Evolutionary conservation across 2,888 invertebrate species (phyloP), one percentile per base, ranked within the genome.

Genomic region (Zygogramma bicolorata): DNA sequence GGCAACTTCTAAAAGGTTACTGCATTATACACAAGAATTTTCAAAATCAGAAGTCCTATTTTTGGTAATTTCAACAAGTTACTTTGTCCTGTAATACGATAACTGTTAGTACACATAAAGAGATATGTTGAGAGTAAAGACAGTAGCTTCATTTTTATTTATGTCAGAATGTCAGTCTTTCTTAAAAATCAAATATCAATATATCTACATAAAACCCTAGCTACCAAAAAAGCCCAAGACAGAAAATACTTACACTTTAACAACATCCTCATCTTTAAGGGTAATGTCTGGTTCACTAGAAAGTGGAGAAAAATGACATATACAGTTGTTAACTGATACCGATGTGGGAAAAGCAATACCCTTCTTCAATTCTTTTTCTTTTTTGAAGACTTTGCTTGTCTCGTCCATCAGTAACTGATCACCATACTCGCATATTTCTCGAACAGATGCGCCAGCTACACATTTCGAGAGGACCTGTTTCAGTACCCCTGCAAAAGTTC

Each of bases 341-440:
- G 99, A 99, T 73, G 99, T 99, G 68, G 99, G 99, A 88, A 99
- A 99, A 46, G 99, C 98, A 85, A 99, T 96, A 81, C 98, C 98
- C 89, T 99, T 99, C 87, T 97, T 98, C 82, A 98, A 91, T 80
- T 98, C 97, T 86, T 99, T 99, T 86, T 99, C 98, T 85, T 98
- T 99, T 89, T 99, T 99, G 89, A 97, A 99, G 76, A 98, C 96
- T 89, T 97, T 98, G 78, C 93, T 93, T 49, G 98, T 98, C 89
- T 98, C 98, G 80, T 99, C 98, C 60, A 91, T 84, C 74, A 99
- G 88, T 77, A 95, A 89, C 84, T 91, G 91, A 88, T 99, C 99
- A 60, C 98, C 98, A 87, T 91, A 93, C 87, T 95, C 95, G 88
- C 99, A 99, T 79, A 98, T 91, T 84, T 95, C 95, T 83, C 95